Percentiles rank a stretch among this genome's conserved stretches.
Evolutionary conservation across 2,888 invertebrate genomes (phyloP).

Genomic region (Willowsia nigromaculata): DNA sequence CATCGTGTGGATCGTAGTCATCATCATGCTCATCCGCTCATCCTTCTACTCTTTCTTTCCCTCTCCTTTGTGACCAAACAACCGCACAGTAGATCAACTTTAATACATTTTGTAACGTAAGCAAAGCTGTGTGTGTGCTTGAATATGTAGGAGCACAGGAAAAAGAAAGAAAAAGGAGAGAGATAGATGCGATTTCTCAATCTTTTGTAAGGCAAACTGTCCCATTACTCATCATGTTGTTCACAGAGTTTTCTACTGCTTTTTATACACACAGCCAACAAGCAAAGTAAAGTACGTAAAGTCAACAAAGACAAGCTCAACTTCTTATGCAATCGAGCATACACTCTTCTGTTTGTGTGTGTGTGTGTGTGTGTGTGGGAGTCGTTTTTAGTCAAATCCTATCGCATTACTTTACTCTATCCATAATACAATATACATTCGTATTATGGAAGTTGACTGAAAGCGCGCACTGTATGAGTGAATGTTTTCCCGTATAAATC

Average conservation of each 20-base stretch:
- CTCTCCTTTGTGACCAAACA: slow-evolving; percentile 43
- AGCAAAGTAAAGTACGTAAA: slow-evolving; percentile 33
- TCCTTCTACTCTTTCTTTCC: background rate
- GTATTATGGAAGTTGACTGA: slow-evolving; percentile 41
- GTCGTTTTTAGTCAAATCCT: slow-evolving; percentile 45
- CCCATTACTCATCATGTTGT: slow-evolving; percentile 64
- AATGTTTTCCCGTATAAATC: slow-evolving; percentile 40
- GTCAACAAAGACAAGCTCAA: slow-evolving; percentile 61
- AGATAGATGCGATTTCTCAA: slow-evolving; percentile 62
- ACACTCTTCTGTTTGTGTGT: background rate
- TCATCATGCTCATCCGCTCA: slow-evolving; percentile 21
- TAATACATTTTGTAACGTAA: slow-evolving; percentile 38
- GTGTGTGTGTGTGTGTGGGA: background rate
- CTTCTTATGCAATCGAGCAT: slow-evolving; percentile 62
- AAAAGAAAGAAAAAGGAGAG: slow-evolving; percentile 29
- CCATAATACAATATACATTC: background rate
- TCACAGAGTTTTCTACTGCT: slow-evolving; percentile 51
- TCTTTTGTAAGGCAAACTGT: slow-evolving; percentile 64
- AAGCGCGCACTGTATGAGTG: background rate
- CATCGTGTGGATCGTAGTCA: background rate
- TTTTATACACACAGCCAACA: slow-evolving; percentile 13
- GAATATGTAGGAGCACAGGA: background rate
- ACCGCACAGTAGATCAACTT: slow-evolving; percentile 46
- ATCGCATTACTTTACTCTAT: slow-evolving; percentile 32
- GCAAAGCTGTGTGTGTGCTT: background rate